Conservation (phyloP, 2,888 invertebrate genomes). For the Eugnorisma glareosa region DNA sequence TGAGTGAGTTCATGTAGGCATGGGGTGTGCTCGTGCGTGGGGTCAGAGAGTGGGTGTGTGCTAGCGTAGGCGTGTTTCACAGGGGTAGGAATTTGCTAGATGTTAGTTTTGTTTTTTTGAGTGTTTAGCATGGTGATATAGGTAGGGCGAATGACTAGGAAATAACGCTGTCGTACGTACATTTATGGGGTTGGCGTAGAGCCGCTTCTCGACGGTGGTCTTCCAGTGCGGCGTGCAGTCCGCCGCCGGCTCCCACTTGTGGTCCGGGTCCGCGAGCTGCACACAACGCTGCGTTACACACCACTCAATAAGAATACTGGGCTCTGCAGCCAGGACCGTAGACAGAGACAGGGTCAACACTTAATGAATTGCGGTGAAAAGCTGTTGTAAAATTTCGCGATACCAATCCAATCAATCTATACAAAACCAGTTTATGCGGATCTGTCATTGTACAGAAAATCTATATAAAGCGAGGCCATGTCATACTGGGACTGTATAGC, state of each 20-base stretch:
- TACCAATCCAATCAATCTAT: not conserved
- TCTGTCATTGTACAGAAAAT: not conserved
- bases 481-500: not conserved
- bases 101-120: not conserved
- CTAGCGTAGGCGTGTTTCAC: not conserved
- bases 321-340: not conserved
- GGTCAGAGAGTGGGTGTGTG: not conserved
- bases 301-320: not conserved
- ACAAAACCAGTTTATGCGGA: not conserved
- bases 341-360: not conserved
- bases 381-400: too few relatives aligned
- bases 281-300: not conserved
- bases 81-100: not conserved
- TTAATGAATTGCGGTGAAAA: too few relatives aligned
- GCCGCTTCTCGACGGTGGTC: slow-evolving; percentile 11
- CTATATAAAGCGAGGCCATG: not conserved
- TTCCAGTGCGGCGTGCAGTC: slow-evolving; percentile 24
- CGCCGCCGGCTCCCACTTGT: not conserved
- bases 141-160: too few relatives aligned
- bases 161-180: slow-evolving; percentile 24
- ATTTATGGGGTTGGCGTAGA: not conserved
- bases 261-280: slow-evolving; percentile 1
- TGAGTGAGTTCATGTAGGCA: not conserved
- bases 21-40: not conserved
- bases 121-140: not conserved